phyloP scores from a whole-genome alignment of 1,140 invertebrate species.

The Drosophila bipectinata region DNA sequence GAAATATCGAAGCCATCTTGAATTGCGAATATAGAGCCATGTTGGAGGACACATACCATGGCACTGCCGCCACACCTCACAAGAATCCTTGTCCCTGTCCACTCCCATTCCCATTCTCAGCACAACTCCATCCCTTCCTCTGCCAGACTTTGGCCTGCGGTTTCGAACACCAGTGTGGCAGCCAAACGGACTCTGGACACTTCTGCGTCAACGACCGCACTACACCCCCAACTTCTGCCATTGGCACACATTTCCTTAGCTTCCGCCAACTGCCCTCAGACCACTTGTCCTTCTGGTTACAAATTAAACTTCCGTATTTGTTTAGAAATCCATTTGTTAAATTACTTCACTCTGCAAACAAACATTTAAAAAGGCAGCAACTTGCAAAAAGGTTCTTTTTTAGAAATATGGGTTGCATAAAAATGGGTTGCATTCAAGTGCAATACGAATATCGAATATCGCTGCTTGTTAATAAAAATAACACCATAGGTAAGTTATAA shows the following conservation, averaged over 20 bases:
- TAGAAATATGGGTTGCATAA: conserved; percentile 60
- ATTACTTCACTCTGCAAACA: conserved; percentile 71
- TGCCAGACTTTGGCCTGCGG: conserved; percentile 54
- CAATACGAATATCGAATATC: conserved; percentile 3
- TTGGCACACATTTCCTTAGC: conserved; percentile 77
- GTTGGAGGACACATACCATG: conserved; percentile 41
- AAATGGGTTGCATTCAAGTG: conserved; percentile 69
- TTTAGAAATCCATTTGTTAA: conserved; percentile 83
- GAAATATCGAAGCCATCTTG: conserved; percentile 81
- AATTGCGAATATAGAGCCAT: conserved; percentile 76
- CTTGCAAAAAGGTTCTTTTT: conserved; percentile 17
- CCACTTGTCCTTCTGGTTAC: conserved; percentile 80
- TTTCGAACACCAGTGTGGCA: conserved; percentile 53
- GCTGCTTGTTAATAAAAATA: too few species aligned
- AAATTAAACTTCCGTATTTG: conserved; percentile 83
- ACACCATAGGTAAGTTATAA: too few species aligned
- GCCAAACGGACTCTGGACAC: conserved; percentile 62
- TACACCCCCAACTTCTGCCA: conserved; percentile 45
- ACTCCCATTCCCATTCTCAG: not conserved
- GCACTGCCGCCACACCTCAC: not conserved
- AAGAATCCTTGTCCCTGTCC: not conserved
- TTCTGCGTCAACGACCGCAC: conserved; percentile 2
- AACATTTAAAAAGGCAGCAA: conserved; percentile 16
- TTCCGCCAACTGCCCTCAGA: conserved; percentile 47
- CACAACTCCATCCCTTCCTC: conserved; percentile 26